phyloP scores from a whole-genome alignment of 1,140 invertebrate genomes.

The Trichomalopsis sarcophagae region DNA sequence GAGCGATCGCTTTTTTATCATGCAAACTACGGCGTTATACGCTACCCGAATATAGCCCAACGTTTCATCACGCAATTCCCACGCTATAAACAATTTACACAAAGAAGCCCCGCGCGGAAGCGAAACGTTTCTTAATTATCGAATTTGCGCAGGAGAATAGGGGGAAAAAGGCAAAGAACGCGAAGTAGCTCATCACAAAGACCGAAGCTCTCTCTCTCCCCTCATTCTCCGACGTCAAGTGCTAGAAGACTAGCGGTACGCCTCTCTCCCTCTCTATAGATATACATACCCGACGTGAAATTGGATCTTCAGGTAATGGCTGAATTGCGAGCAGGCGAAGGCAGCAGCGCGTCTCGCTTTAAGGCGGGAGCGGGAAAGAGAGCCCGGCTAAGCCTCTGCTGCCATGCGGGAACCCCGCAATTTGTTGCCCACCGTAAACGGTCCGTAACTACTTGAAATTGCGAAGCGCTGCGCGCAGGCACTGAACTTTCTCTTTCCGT shows the following conservation, averaged over 20 bases:
- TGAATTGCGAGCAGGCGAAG: constrained; percentile 54
- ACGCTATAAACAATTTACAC: not conserved
- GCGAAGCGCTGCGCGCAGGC: constrained; percentile 25
- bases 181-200: constrained; percentile 23
- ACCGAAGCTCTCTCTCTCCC: constrained; percentile 12
- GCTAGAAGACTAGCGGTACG: constrained; percentile 13
- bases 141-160: not conserved
- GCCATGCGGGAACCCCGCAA: constrained; percentile 57
- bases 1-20: not conserved
- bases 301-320: constrained; percentile 58
- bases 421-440: constrained; percentile 62
- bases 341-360: constrained; percentile 29
- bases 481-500: not conserved
- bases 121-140: constrained; percentile 30
- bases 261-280: not conserved
- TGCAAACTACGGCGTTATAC: not conserved
- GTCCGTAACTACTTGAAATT: constrained; percentile 60
- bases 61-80: not conserved
- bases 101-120: not conserved
- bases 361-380: constrained; percentile 14
- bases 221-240: constrained; percentile 10
- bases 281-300: constrained; percentile 47
- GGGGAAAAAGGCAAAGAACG: not conserved
- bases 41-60: too few species aligned
- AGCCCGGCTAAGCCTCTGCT: constrained; percentile 15